phyloP scores from a whole-genome alignment of 2,797 vertebrate genomes.

The Astyanax mexicanus region DNA sequence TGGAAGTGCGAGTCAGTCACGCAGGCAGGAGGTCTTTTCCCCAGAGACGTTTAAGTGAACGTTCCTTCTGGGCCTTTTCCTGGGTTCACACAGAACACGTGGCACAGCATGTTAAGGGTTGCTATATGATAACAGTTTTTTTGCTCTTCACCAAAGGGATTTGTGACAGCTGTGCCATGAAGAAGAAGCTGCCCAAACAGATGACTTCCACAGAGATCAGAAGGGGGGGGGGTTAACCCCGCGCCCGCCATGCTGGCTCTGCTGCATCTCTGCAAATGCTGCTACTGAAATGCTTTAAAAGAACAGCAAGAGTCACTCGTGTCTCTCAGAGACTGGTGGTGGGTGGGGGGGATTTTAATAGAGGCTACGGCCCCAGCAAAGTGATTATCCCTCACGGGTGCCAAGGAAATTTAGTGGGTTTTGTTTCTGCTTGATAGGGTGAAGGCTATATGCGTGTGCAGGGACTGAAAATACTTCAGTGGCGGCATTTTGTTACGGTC shows the following conservation, averaged over 20 bases:
- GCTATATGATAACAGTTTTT: background rate
- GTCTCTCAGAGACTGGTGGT: background rate
- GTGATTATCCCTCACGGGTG: background rate
- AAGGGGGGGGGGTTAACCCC: constrained; percentile 4
- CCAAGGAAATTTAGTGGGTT: background rate
- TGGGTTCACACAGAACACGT: background rate
- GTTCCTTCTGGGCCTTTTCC: background rate
- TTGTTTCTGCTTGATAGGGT: background rate
- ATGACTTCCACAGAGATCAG: constrained; percentile 20
- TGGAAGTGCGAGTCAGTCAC: background rate
- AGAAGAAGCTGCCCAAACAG: constrained; percentile 10
- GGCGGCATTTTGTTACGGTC: too few species aligned
- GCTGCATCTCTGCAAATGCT: background rate
- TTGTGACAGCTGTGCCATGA: constrained; percentile 10
- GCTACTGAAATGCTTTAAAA: background rate
- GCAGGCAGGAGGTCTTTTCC: background rate
- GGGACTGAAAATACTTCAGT: too few species aligned
- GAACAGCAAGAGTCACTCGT: background rate
- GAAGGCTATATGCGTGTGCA: background rate
- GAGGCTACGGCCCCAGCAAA: background rate
- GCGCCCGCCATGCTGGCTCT: background rate
- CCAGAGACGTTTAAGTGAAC: background rate
- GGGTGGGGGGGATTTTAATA: background rate
- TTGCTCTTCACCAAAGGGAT: constrained; percentile 14
- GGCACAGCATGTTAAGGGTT: background rate